phyloP scores from a whole-genome alignment of 2,113 vertebrate species.

The Serinus canaria region DNA sequence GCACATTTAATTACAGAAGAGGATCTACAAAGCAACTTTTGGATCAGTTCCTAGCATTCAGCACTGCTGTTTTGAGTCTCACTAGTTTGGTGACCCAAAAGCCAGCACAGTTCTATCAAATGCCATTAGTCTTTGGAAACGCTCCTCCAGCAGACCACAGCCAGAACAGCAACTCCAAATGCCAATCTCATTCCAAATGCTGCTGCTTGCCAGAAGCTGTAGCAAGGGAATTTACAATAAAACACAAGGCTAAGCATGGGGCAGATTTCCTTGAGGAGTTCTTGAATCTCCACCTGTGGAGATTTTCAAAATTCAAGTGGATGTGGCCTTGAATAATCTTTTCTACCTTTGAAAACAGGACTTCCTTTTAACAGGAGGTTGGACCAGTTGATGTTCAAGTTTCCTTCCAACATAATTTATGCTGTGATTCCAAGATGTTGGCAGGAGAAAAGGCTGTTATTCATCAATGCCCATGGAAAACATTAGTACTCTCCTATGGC shows the following conservation, averaged over 20 bases:
- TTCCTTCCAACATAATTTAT: neutral
- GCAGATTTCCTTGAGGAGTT: neutral
- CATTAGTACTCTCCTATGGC: neutral
- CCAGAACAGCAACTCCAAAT: neutral
- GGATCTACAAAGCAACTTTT: neutral
- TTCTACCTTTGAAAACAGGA: neutral
- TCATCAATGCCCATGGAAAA: neutral
- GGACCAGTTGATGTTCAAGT: neutral
- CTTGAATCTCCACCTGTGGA: neutral
- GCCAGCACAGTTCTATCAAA: neutral
- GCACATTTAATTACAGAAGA: neutral
- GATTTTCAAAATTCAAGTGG: neutral
- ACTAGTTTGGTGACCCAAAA: neutral
- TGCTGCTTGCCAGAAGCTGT: neutral
- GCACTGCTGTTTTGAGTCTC: neutral
- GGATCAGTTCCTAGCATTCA: neutral
- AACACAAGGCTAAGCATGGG: neutral
- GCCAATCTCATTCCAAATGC: neutral
- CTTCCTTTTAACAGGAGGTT: neutral
- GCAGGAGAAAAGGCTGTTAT: neutral
- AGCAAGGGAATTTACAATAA: neutral
- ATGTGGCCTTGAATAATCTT: neutral
- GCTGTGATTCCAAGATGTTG: neutral
- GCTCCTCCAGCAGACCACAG: neutral
- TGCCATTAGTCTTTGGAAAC: neutral